Evolutionary conservation across 1,140 invertebrate species (phyloP).

Genomic region (Ostrea edulis): DNA sequence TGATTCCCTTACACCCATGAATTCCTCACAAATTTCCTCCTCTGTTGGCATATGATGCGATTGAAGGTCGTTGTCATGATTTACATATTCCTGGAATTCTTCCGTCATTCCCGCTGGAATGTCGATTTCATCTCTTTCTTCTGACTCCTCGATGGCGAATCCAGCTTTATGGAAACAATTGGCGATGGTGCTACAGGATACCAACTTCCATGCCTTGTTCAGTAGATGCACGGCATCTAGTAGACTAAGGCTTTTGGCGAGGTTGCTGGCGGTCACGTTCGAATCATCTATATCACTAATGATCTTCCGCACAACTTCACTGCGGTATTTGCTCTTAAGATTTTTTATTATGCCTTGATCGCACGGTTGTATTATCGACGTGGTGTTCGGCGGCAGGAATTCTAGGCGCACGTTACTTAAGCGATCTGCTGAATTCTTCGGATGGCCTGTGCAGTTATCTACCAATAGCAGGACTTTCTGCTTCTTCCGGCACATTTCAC

Average conservation of each 20-base stretch:
- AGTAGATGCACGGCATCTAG: constrained; percentile 47
- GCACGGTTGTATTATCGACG: constrained; percentile 46
- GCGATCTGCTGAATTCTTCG: background rate
- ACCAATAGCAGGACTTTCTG: constrained; percentile 57
- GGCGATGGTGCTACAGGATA: constrained; percentile 21
- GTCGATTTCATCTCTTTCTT: background rate
- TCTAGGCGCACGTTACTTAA: constrained; percentile 7
- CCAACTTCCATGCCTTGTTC: constrained; percentile 41
- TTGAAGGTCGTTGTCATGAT: constrained; percentile 16
- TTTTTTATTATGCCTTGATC: constrained; percentile 50
- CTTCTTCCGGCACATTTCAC: constrained; percentile 49
- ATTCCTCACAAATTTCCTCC: constrained; percentile 24
- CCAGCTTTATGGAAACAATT: constrained; percentile 48
- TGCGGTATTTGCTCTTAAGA: constrained; percentile 24
- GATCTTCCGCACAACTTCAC: constrained; percentile 32
- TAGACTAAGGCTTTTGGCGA: constrained; percentile 32
- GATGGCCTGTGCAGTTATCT: constrained; percentile 51
- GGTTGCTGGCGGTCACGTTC: background rate
- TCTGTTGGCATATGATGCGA: background rate
- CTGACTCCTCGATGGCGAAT: background rate
- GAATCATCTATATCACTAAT: constrained; percentile 26
- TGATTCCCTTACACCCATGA: background rate
- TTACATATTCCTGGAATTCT: background rate
- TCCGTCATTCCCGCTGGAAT: background rate
- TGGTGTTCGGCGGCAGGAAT: constrained; percentile 52